Evolutionary conservation across 1,140 invertebrate species (phyloP), one percentile per base, ranked within the genome.

Genomic region (Orchestia grillus): DNA sequence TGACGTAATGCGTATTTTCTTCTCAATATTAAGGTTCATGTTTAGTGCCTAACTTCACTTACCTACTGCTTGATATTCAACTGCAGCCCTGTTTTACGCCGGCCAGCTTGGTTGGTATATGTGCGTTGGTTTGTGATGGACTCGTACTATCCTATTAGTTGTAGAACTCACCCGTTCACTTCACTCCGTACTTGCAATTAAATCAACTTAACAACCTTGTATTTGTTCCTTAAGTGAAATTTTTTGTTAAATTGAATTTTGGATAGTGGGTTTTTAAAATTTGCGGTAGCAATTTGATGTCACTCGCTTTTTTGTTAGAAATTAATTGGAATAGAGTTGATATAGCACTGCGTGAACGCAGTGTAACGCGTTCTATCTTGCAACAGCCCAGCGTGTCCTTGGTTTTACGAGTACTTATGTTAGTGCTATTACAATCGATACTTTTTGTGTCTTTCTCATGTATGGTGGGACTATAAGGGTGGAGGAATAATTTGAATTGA

Each of bases 341-440:
- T 77, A 77, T 15, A 15, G 62, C 62, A 28, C 88, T 91, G 6
- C 88, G 88, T 91, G 88, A 42, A 91, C 88, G 88, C 88, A 6
- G 0, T 36, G 41, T 41, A 91, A 91, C 88, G 88, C 88, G 88
- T 91, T 91, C 88, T 91, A 91, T 91, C 88, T 91, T 91, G 88
- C 88, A 91, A 91, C 88, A 91, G 88, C 88, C 88, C 88, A 43
- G 88, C 88, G 42, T 91, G 88, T 41, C 28, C 41, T 91, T 41
- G 15, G 6, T 91, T 91, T 77, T 15, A 77, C 62, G 62, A 77
- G 62, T 77, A 77, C 62, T 77, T 77, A 77, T 23, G 28, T 77
- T 77, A 77, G 62, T 77, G 11, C 11, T 77, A 77, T 8, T 77
- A 36, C 28, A 77, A 77, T 8, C 11, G 11, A 3, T 77, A 3